A percentile compares a stretch with the other conserved stretches of the same genome.
These are phyloP conservation scores for Myoxocephalus aenaeus DNA, from an alignment of 2,797 vertebrate genomes.

Conservation along the genomic window DNA sequence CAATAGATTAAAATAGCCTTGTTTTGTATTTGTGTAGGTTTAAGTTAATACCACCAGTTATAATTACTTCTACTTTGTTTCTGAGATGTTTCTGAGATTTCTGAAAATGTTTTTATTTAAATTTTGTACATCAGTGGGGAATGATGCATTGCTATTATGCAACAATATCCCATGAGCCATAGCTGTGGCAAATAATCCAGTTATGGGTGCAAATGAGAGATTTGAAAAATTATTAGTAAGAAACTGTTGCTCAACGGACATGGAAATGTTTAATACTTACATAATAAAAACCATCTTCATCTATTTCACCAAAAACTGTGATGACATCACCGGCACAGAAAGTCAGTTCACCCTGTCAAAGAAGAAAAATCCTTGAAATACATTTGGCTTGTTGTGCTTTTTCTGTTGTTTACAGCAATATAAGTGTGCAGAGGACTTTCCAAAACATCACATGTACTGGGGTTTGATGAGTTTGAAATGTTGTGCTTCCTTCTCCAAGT, in stretches of 20 bases:
- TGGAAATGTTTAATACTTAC: slow-evolving; percentile 88
- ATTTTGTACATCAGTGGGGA: too few species aligned
- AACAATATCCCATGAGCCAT: not conserved
- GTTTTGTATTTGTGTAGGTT: not conserved
- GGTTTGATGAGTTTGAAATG: slow-evolving; percentile 66
- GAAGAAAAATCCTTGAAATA: slow-evolving; percentile 39
- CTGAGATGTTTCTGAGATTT: not conserved
- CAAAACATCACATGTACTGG: slow-evolving; percentile 55
- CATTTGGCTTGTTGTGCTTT: not conserved
- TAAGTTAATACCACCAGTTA: not conserved
- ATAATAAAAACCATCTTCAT: slow-evolving; percentile 99
- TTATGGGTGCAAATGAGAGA: not conserved
- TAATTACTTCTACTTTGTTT: not conserved
- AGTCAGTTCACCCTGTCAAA: slow-evolving; percentile 91
- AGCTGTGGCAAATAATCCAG: not conserved
- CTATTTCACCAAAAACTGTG: slow-evolving; percentile 95
- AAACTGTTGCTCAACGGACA: not conserved
- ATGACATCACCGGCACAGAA: slow-evolving; percentile 98
- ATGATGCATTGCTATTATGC: not conserved
- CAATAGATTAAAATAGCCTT: not conserved
- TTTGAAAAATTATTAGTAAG: not conserved
- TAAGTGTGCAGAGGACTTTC: slow-evolving; percentile 21
- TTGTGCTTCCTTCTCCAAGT: slow-evolving; percentile 76
- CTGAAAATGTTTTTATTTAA: too few species aligned
- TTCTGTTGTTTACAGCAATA: slow-evolving; percentile 14